Evolutionary conservation across 2,113 vertebrate genomes (phyloP).

Genomic region (Emydura subglobosa): DNA sequence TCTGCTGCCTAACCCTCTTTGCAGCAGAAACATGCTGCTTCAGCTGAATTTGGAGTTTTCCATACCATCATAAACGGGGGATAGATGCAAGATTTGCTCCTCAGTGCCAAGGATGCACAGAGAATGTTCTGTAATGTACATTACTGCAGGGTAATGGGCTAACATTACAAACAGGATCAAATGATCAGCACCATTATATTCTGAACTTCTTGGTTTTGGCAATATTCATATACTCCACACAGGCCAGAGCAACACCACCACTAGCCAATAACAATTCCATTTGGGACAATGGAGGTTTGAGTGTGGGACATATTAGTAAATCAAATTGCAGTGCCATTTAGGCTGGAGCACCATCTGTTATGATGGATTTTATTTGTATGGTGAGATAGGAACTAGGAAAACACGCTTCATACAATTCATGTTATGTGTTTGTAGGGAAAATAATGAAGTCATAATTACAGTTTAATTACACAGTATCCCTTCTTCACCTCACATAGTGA

Average conservation of each 20-base stretch:
- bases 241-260: background rate
- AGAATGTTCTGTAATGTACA: background rate
- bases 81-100: background rate
- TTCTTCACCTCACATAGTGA: background rate
- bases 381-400: background rate
- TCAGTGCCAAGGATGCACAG: background rate
- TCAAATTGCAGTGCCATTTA: background rate
- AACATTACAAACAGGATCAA: background rate
- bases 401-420: background rate
- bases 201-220: background rate
- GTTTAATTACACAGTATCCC: background rate
- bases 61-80: background rate
- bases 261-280: background rate
- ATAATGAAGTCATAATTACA: background rate
- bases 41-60: background rate
- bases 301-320: background rate
- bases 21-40: background rate
- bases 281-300: background rate
- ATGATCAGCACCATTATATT: background rate
- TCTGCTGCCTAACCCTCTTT: background rate
- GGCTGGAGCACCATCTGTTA: background rate
- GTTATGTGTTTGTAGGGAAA: background rate
- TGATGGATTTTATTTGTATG: background rate
- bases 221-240: too few species aligned
- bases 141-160: background rate